A percentile compares a stretch with the other conserved stretches of the same genome.
phyloP scores from a whole-genome alignment of 2,113 vertebrate species.

The Ramphastos sulfuratus region DNA sequence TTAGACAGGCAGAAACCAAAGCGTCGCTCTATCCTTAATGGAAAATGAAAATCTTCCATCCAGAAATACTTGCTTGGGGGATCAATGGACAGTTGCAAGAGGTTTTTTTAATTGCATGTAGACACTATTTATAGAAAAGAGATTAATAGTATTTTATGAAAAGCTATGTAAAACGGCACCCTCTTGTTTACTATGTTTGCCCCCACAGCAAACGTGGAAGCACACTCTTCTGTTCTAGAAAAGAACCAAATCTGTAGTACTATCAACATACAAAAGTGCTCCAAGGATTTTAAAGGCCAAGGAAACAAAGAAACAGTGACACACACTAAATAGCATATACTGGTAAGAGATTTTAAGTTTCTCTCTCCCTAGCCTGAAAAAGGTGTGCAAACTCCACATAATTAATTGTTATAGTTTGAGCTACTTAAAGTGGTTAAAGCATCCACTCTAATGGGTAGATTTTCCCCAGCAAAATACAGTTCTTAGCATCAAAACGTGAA shows the following conservation, averaged over 20 bases:
- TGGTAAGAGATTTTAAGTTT: neutral
- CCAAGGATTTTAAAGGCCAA: neutral
- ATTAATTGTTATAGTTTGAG: neutral
- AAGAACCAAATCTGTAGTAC: neutral
- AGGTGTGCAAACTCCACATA: neutral
- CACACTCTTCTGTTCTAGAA: neutral
- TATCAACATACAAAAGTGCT: neutral
- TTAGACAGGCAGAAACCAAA: slow-evolving; percentile 34
- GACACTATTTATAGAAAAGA: neutral
- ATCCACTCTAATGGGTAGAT: neutral
- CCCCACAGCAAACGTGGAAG: neutral
- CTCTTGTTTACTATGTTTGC: neutral
- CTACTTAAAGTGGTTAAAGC: neutral
- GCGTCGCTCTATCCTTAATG: neutral
- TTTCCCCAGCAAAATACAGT: neutral
- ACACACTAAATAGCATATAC: neutral
- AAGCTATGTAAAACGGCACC: neutral
- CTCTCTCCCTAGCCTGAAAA: neutral
- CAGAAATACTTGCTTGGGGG: neutral
- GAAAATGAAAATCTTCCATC: slow-evolving; percentile 34
- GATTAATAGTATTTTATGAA: neutral
- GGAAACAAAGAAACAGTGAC: neutral
- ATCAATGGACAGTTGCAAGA: neutral
- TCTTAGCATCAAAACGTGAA: neutral
- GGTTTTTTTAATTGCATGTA: neutral